phyloP scores from a whole-genome alignment of 2,113 vertebrate species.

The Thermophis baileyi region DNA sequence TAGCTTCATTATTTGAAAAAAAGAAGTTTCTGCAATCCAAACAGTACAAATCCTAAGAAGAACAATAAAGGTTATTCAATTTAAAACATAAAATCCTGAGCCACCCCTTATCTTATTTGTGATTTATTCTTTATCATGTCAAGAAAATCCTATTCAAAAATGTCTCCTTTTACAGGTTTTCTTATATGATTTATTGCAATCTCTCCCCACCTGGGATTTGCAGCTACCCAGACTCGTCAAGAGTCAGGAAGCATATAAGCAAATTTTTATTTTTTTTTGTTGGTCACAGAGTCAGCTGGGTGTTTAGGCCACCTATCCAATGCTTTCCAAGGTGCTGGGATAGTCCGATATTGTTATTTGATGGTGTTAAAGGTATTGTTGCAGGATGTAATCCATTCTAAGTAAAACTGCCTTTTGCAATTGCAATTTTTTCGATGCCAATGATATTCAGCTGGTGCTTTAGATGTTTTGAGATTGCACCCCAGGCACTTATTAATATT shows the following conservation, averaged over 20 bases:
- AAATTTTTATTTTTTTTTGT: background rate
- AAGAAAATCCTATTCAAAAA: conserved; percentile 42
- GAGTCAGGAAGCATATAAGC: background rate
- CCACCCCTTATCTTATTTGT: conserved; percentile 33
- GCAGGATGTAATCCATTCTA: background rate
- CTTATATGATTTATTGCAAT: conserved; percentile 54
- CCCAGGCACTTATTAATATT: background rate
- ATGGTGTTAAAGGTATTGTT: background rate
- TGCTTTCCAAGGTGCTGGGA: background rate
- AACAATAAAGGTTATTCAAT: background rate
- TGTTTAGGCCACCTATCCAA: background rate
- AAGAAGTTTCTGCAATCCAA: background rate
- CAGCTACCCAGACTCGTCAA: background rate
- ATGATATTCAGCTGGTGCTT: background rate
- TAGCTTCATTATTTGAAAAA: background rate
- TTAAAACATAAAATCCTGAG: background rate
- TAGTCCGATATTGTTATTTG: background rate
- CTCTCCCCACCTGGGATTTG: background rate
- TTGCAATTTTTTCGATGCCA: background rate
- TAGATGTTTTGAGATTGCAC: background rate
- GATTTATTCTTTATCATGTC: conserved; percentile 32
- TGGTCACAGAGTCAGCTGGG: background rate
- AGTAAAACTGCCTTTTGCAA: background rate
- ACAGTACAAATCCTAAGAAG: background rate
- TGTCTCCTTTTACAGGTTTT: conserved; percentile 36